Evolutionary conservation across 35 echinoderm and acorn worm genomes (phyloP), one percentile per base, ranked within the genome.

Genomic region (Acanthaster planci): DNA sequence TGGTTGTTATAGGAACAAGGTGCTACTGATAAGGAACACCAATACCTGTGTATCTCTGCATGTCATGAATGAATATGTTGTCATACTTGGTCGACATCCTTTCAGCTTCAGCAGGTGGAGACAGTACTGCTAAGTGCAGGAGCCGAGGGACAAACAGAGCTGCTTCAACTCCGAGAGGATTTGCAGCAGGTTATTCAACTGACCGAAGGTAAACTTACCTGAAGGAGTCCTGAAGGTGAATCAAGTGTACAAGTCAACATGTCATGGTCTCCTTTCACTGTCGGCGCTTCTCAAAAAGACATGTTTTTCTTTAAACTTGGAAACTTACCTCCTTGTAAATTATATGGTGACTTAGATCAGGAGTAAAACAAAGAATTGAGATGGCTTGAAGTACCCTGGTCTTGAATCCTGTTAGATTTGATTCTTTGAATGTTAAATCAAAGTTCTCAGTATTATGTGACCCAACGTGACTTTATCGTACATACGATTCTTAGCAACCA

Each of bases 131-230:
- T 59, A 39, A 90, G 84, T 87, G 88, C 84, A 60, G 88, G 84
- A 1, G 79, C 40, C 78, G 94, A 81, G 36, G 90, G 84, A 67
- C 86, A 92, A 23, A 77, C 84, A 35, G 92, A 94, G 29, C 55
- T 97, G 19, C 19, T 86, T 40, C 89, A 92, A 84, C 79, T 97
- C 58, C 38, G 86, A 39, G 40, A 81, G 77, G 94, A 97, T 58
- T 77, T 97, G 60, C 59, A 82, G 54, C 89, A 92, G 51, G 86
- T 92, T 18, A 89, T 97, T 81, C 80, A 92, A 32, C 67, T 97
- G 9, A 97, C 94, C n/a, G 86, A 92, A 97, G 94, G 94, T 97
- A 92, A 68, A 35, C 8, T 57, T 12, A 14, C 55, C 54, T n/a
- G 12, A 14, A 57, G n/a, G 54, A 14, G 54, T 57, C 22, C 12